Evolutionary conservation across 2,797 vertebrate genomes (phyloP), one percentile per base, ranked within the genome.

Genomic region (Lophotriccus pileatus): DNA sequence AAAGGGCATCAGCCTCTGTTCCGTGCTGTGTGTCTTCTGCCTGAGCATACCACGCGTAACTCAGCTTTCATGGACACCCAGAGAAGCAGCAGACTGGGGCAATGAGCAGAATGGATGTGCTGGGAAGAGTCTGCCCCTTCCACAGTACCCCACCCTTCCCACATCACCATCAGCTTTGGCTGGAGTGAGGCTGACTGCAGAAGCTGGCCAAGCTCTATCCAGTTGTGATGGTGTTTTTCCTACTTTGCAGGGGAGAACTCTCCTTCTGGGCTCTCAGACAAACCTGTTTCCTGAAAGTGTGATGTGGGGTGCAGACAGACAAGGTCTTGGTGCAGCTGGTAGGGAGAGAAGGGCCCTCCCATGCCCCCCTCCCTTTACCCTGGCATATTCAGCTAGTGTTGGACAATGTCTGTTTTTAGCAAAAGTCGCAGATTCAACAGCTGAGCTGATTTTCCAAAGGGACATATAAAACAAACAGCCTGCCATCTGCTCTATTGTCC

Each of bases 401-500:
- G 87, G 87, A 87, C 14, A 0, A 75, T 74, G 92, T 89, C 96
- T 94, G 94, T 94, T 97, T 97, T 97, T 96, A 97, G 97, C 95
- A 97, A 86, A 97, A 88, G 95, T 95, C 47, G 17, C 94, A 95
- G 96, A 96, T 94, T 96, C 90, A 79, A 93, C 93, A 93, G 82
- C 94, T 90, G 95, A 72, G 92, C 95, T 96, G 95, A 92, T 89
- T 97, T 97, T 97, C 94, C 94, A 75, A 95, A 94, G 97, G 97
- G 97, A 93, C 88, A 77, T 58, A 91, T 93, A 94, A 97, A 97
- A 69, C 90, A 94, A 97, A 95, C 87, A 96, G 96, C 32, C 59
- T 88, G 93, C 97, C 97, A 98, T 97, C 97, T 98, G 96, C 90
- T 97, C 97, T 89, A 95, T 97, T 98, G 97, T 98, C 97, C 97